Base-by-base conservation (phyloP, 1,140 invertebrate species). In the Luehdorfia chinensis region DNA sequence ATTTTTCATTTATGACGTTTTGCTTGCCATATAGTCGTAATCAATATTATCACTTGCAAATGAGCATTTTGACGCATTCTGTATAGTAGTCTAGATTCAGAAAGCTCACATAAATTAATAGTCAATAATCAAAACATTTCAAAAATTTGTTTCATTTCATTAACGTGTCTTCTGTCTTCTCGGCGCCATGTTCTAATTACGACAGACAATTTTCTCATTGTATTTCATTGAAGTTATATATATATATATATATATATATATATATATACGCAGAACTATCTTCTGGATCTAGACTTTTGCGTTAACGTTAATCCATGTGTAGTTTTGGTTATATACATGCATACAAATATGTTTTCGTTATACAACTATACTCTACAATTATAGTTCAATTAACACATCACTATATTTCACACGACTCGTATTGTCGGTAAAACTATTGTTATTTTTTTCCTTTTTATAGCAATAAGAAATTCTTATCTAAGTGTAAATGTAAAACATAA, bases 401-500 rank as follows among this genome's bases (percentile, higher is more conserved):
- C 65, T 70, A 66, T 63, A 14, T 72, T 58, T 61, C 46, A 47
- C 48, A 50, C 66, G 66, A 64, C 52, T 39, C 36, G 21, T 34
- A 43, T 7, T 43, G 55, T 66, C 68, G 57, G 50, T 56, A 44
- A 50, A 63, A 56, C 56, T 54, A 66, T 60, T 73, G 68, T 76
- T 81, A 76, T 66, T 61, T 44, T 61, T 65, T 68, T 65, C 30
- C 12, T 12, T 75, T 66, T 50, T 55, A 62, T 84, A 85, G 78
- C 59, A 54, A 55, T 83, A 80, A 83, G 77, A 66, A 66, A 72
- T 75, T 56, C 55, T 60, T 66, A 64, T 66, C 56, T 81, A 70
- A 66, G 59, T 78, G 60, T 75, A 76, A 72, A 70, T 75, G 65
- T 79, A 77, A 75, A 68, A 83, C 71, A 81, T 85, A 81, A 84